Conservation (phyloP, 35 echinoderm and acorn worm genomes). For the Apostichopus japonicus region DNA sequence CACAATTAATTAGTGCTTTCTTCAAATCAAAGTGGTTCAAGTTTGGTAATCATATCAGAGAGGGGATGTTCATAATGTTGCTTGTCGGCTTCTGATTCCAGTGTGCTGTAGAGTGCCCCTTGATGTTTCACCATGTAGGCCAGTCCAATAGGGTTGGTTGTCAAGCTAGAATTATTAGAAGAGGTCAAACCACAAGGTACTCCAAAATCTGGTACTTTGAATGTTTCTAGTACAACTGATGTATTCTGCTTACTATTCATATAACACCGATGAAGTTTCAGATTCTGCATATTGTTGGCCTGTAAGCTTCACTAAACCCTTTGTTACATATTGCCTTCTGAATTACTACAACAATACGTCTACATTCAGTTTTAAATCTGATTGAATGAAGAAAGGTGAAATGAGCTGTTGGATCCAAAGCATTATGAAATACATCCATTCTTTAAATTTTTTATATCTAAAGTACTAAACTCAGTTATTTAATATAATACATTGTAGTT, state of each 20-base stretch:
- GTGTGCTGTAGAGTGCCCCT: not conserved
- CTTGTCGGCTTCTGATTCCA: not conserved
- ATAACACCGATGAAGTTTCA: no score
- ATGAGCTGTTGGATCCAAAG: not conserved
- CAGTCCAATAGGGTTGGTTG: not conserved
- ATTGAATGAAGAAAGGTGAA: slow-evolving; percentile 4
- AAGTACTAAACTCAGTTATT: not conserved
- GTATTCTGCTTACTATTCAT: no score
- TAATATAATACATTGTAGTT: not conserved
- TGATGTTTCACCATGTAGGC: not conserved
- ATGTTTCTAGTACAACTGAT: no score
- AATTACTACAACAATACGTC: slow-evolving; percentile 16
- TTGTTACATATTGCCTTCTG: slow-evolving; percentile 14
- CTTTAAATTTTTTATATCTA: not conserved
- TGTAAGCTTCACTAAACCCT: not conserved
- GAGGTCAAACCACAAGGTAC: not conserved
- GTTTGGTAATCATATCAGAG: not conserved
- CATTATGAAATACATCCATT: slow-evolving; percentile 16
- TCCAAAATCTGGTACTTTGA: not conserved
- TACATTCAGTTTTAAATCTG: slow-evolving; percentile 12
- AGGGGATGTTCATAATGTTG: not conserved
- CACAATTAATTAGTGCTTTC: not conserved
- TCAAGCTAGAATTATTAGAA: not conserved
- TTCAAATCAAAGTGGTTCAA: not conserved
- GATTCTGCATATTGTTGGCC: not conserved